Conservation (phyloP, 2,113 vertebrate genomes). For the Hemibagrus wyckioides region DNA sequence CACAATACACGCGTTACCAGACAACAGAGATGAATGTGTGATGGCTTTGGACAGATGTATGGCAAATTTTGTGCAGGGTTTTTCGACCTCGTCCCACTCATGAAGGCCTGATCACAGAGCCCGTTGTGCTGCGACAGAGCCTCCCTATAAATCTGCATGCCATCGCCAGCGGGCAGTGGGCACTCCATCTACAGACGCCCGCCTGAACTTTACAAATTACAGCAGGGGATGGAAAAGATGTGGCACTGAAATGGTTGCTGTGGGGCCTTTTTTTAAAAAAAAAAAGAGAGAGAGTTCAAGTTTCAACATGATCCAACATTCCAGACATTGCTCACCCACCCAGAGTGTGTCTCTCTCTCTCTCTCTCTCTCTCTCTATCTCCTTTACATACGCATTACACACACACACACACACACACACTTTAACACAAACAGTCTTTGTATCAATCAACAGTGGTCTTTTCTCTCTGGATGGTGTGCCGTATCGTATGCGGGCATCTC, state of each 20-base stretch:
- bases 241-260: conserved; percentile 44
- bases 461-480: conserved; percentile 41
- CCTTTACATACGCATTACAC: conserved; percentile 20
- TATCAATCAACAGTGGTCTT: conserved; percentile 56
- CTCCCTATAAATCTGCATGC: conserved; percentile 30
- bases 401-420: conserved; percentile 40
- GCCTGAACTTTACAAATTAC: conserved; percentile 61
- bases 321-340: conserved; percentile 74
- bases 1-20: background rate
- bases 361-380: conserved; percentile 13
- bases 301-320: conserved; percentile 76
- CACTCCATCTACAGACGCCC: conserved; percentile 57
- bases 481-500: conserved; percentile 50
- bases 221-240: conserved; percentile 57
- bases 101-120: conserved; percentile 18
- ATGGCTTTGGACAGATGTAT: background rate
- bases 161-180: conserved; percentile 55
- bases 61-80: background rate
- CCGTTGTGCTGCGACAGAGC: conserved; percentile 28
- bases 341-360: conserved; percentile 32
- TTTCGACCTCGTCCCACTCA: conserved; percentile 28
- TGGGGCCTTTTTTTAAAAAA: conserved; percentile 62
- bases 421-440: conserved; percentile 53
- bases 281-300: conserved; percentile 70
- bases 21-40: background rate